These are phyloP conservation scores for Mactromeris polynyma DNA, from an alignment of 2,888 invertebrate genomes.

Conservation along the genomic window DNA sequence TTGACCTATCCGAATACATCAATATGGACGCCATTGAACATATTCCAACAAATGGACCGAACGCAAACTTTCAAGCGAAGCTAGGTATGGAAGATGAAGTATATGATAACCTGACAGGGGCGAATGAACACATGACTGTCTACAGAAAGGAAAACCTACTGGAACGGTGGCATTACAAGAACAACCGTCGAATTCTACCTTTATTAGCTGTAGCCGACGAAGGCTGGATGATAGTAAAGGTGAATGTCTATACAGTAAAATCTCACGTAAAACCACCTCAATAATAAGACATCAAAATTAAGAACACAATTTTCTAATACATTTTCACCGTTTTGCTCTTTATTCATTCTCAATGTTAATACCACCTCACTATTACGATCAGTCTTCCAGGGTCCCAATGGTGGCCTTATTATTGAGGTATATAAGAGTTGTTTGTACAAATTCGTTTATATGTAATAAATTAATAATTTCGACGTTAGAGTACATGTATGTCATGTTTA, in stretches of 20 bases:
- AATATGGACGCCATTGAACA: constrained; percentile 62
- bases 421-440: too few relatives aligned
- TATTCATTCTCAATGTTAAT: too few relatives aligned
- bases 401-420: too few relatives aligned
- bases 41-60: constrained; percentile 66
- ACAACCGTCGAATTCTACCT: constrained; percentile 90
- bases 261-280: too few relatives aligned
- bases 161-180: constrained; percentile 90
- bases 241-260: constrained; percentile 45
- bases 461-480: too few relatives aligned
- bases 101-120: constrained; percentile 66
- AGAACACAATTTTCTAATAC: too few relatives aligned
- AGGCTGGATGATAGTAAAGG: constrained; percentile 88
- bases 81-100: constrained; percentile 67
- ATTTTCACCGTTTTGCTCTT: too few relatives aligned
- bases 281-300: too few relatives aligned
- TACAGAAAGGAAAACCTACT: constrained; percentile 90
- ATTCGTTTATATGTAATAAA: too few relatives aligned
- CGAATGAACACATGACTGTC: constrained; percentile 85
- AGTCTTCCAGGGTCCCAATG: too few relatives aligned
- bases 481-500: too few relatives aligned
- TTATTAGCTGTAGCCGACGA: constrained; percentile 90
- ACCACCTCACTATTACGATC: too few relatives aligned
- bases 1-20: constrained; percentile 66
- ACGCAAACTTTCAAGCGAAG: constrained; percentile 69